Evolutionary conservation across 2,113 vertebrate species (phyloP), one percentile per base, ranked within the genome.

Genomic region (Lophotis ruficrista): DNA sequence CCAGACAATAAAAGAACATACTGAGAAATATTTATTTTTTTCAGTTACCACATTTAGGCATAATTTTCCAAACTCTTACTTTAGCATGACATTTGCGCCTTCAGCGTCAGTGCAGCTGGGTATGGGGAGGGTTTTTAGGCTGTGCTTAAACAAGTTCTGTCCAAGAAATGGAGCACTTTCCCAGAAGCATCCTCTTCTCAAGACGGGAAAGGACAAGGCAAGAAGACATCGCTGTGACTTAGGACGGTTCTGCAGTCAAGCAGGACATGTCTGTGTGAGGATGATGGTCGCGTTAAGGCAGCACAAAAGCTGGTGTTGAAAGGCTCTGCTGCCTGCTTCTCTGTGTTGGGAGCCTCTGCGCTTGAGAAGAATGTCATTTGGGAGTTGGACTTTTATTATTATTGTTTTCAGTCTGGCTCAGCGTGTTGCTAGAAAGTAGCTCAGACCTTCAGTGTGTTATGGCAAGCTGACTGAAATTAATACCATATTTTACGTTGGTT

Each of bases 401-500:
- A 56, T 45, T 89, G 82, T 80, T 96, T 87, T 87, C 80, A 91
- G 57, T 84, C 80, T 90, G 90, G 33, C 90, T 96, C 16, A 3
- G 48, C 1, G 1, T 54, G 77, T 69, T 84, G 69, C 54, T 93
- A 80, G 64, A 91, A 96, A 89, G 86, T 84, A 87, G 48, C 80
- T 96, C 77, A 92, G 90, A 87, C 61, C n/a, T 90, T 94, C 75
- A 79, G 35, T 92, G 89, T 57, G 48, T 94, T 95, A 84, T 22
- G 60, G 72, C 90, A 88, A 92, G 68, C 50, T 0, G 3, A 77
- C 68, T 77, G 90, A 95, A 96, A 95, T 97, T 68, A 92, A 70
- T 92, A 81, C 88, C 72, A 22, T 83, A 87, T 95, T 97, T 96
- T 93, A 88, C 82, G 91, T 86, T 88, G 79, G 80, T 96, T 91